These are phyloP conservation scores for Anorthoa munda DNA, from an alignment of 2,888 invertebrate species.

Conservation along the genomic window DNA sequence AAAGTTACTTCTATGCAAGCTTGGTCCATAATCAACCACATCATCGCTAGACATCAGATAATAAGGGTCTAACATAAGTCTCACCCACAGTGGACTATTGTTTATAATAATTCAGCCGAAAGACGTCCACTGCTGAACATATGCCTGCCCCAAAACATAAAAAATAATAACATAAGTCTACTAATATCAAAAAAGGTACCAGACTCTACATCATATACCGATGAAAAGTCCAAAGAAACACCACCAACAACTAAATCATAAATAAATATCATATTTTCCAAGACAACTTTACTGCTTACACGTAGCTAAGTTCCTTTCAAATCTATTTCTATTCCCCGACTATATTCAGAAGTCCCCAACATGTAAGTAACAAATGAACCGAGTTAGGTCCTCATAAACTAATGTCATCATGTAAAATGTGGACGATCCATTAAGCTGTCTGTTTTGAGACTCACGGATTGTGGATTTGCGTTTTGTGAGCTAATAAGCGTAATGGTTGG, in stretches of 20 bases:
- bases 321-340: conserved; percentile 9
- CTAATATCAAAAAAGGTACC: no score
- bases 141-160: no score
- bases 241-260: neutral
- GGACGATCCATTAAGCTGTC: conserved; percentile 22
- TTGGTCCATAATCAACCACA: no score
- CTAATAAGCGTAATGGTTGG: neutral
- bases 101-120: no score
- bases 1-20: no score
- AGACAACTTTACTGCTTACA: neutral
- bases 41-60: no score
- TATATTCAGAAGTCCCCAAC: conserved; percentile 10
- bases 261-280: conserved; percentile 1
- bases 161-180: no score
- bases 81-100: no score
- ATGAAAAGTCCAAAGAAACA: neutral
- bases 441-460: neutral
- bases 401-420: conserved; percentile 31
- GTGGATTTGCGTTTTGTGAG: conserved; percentile 19
- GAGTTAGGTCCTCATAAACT: conserved; percentile 22
- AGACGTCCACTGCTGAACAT: no score
- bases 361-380: conserved; percentile 4
- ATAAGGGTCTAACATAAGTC: no score
- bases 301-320: neutral
- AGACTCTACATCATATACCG: no score